Conservation (phyloP, 2,888 invertebrate genomes). For the Lepidocyrtinus sp. region DNA sequence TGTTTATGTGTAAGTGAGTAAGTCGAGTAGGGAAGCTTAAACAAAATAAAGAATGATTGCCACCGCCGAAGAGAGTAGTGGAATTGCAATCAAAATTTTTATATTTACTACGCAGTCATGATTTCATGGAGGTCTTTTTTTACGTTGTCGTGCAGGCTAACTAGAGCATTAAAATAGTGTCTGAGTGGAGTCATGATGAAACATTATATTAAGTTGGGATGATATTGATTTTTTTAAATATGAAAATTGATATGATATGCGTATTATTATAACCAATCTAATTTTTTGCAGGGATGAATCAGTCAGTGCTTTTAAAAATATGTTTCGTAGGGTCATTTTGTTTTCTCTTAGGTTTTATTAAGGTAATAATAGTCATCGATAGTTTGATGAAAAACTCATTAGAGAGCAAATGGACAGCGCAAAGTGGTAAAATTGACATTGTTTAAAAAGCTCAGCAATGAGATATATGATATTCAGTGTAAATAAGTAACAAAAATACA, state of each 20-base stretch:
- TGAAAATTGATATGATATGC: constrained; percentile 48
- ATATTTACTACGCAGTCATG: constrained; percentile 47
- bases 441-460: too few species aligned
- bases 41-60: constrained; percentile 11
- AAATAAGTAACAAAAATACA: too few species aligned
- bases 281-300: too few species aligned
- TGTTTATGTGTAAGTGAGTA: constrained; percentile 15
- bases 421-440: too few species aligned
- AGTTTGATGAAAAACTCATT: constrained; percentile 54
- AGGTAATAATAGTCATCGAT: constrained; percentile 42
- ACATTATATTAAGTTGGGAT: constrained; percentile 18
- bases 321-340: too few species aligned
- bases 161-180: neutral
- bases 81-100: constrained; percentile 40
- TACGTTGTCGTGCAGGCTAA: neutral
- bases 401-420: too few species aligned
- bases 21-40: constrained; percentile 8
- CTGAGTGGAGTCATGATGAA: constrained; percentile 7
- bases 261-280: constrained; percentile 28
- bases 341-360: constrained; percentile 36
- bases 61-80: constrained; percentile 1
- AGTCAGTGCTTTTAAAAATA: too few species aligned
- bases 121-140: constrained; percentile 50
- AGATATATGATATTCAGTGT: too few species aligned
- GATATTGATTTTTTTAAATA: too few species aligned